Conservation (phyloP, 2,113 vertebrate genomes). For the Oxyura jamaicensis region DNA sequence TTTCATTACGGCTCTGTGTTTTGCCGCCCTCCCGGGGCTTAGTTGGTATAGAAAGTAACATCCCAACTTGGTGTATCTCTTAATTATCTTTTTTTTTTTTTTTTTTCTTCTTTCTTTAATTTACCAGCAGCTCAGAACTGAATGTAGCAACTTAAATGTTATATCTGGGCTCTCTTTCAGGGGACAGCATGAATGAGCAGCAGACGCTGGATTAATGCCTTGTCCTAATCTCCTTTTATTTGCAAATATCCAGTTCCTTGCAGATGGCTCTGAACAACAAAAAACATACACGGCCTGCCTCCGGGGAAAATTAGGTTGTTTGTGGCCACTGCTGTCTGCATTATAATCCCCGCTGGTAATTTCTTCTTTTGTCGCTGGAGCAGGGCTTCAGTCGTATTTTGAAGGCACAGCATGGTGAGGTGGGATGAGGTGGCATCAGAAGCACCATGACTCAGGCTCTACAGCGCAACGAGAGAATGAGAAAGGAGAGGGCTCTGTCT, state of each 20-base stretch:
- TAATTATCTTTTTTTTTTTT: not conserved
- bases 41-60: not conserved
- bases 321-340: not conserved
- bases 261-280: slow-evolving; percentile 60
- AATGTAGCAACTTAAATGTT: not conserved
- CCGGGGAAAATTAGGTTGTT: slow-evolving; percentile 50
- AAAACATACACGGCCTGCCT: not conserved
- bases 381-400: not conserved
- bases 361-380: not conserved
- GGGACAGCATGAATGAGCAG: slow-evolving; percentile 49
- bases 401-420: not conserved
- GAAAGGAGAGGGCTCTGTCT: not conserved
- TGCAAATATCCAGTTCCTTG: slow-evolving; percentile 53
- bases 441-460: not conserved
- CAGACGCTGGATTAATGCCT: slow-evolving; percentile 44
- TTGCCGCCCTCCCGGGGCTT: not conserved
- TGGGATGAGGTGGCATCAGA: not conserved
- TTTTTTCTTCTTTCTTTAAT: not conserved
- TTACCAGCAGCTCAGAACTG: not conserved
- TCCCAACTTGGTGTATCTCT: not conserved
- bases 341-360: not conserved
- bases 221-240: slow-evolving; percentile 59
- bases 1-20: rapidly evolving
- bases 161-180: slow-evolving; percentile 23
- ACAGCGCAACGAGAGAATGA: not conserved